Base-by-base conservation (phyloP, 2,888 invertebrate genomes). In the Drosophila nr. medialis region DNA sequence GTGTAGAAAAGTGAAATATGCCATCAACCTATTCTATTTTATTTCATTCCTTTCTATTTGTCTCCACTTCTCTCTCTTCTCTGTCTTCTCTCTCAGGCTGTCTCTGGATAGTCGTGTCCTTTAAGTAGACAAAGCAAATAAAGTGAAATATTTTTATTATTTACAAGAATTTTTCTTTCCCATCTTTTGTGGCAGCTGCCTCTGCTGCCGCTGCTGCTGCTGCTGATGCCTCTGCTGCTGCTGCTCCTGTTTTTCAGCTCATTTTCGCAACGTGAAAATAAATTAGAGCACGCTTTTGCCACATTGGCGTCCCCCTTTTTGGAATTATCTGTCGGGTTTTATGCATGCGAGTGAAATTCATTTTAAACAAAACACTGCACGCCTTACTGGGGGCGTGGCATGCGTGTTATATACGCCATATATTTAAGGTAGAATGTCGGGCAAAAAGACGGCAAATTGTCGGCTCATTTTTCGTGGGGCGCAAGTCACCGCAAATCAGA, bases 71-170 rank as follows among this genome's bases (percentile, higher is more conserved):
- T 36, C 34, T 32, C 24, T 24, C 24, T 24, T 24, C 24, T 24
- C 24, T 1, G 11, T n/a, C 13, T 50, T 32, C n/a, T 13, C 42
- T 42, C 18, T 0, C 18, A 29, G 21, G 2, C 24, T 13, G 13
- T 11, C 13, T 48, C n/a, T 30, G 27, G 64, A 13, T 48, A 18
- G 51, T 51, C 50, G 54, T 76, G 73, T 82, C 69, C 75, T 72
- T 75, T 64, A 78, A 78, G 81, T 62, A 68, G 82, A 79, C 79
- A 55, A 50, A 53, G 80, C 70, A 79, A 81, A 80, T 81, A 81
- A 81, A 81, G 74, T 80, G 72, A 80, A 81, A 81, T 80, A 81
- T 80, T 83, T 81, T 80, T 78, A 82, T 81, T 81, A 76, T 81
- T 79, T 79, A 79, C 79, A 79, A 68, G 74, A 69, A 50, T 64